Evolutionary conservation across 2,888 invertebrate genomes (phyloP).

Genomic region (Mesorhabditis spiculigera): DNA sequence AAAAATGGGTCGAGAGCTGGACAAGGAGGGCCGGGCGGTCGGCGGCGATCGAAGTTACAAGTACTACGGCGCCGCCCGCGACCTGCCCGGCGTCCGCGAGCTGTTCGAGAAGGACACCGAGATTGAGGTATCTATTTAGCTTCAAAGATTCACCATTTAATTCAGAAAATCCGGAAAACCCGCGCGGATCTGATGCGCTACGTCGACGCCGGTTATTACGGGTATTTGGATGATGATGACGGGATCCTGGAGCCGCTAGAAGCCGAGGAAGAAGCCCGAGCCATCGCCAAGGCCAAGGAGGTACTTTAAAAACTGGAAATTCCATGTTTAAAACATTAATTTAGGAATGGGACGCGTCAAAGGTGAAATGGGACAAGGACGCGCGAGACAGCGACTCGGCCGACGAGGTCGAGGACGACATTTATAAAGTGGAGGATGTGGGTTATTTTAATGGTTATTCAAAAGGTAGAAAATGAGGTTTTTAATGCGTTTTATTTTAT

Average conservation of each 20-base stretch:
- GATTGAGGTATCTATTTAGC: constrained; percentile 26
- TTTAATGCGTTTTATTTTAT: no score
- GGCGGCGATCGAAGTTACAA: constrained; percentile 97
- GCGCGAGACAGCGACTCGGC: constrained; percentile 13
- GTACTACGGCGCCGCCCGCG: constrained; percentile 66
- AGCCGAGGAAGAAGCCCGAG: constrained; percentile 61
- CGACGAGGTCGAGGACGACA: constrained; percentile 43
- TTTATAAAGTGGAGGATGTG: constrained; percentile 46
- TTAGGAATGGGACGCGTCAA: constrained; percentile 25
- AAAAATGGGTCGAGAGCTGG: constrained; percentile 67
- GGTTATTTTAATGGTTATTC: background rate
- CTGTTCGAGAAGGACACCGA: constrained; percentile 77
- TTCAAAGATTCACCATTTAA: constrained; percentile 68
- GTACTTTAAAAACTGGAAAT: constrained; percentile 10
- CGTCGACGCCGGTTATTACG: constrained; percentile 97
- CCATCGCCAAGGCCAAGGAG: constrained; percentile 44
- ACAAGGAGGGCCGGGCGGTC: constrained; percentile 89
- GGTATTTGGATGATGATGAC: constrained; percentile 90
- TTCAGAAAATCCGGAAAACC: constrained; percentile 73
- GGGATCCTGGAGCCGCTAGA: constrained; percentile 87
- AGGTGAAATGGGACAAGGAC: constrained; percentile 13
- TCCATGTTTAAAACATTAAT: background rate
- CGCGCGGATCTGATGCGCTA: constrained; percentile 94
- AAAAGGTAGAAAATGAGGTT: no score
- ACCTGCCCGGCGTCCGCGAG: constrained; percentile 93